These are phyloP conservation scores for Liolophura sinensis DNA, from an alignment of 1,140 invertebrate genomes.

Conservation along the genomic window DNA sequence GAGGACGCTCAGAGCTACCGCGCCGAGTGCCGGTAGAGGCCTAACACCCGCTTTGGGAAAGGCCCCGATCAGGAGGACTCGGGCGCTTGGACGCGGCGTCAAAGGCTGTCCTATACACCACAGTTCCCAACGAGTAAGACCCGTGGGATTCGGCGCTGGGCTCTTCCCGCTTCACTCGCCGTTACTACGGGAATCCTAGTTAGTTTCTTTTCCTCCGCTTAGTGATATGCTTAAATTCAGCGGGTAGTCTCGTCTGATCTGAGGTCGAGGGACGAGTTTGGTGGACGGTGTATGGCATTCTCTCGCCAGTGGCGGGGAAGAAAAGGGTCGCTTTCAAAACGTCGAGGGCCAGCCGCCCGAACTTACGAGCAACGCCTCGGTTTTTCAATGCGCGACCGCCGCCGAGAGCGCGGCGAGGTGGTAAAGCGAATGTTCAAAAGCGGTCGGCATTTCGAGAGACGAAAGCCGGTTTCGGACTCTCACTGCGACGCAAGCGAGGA, in stretches of 20 bases:
- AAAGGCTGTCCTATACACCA: constrained; percentile 66
- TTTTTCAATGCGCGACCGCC: too few relatives aligned
- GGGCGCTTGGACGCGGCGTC: constrained; percentile 46
- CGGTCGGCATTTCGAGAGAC: too few relatives aligned
- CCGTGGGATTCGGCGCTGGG: constrained; percentile 68
- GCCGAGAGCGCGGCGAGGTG: too few relatives aligned
- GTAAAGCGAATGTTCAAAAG: too few relatives aligned
- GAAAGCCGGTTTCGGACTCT: too few relatives aligned
- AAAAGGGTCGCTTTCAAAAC: not conserved
- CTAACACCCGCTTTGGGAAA: constrained; percentile 74
- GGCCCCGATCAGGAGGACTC: constrained; percentile 70
- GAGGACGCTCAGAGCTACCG: constrained; percentile 63
- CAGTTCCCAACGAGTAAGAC: constrained; percentile 64
- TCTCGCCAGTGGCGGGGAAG: not conserved
- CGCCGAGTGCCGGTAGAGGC: constrained; percentile 65
- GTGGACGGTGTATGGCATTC: not conserved
- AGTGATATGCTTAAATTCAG: constrained; percentile 88
- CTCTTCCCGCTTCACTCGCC: constrained; percentile 82
- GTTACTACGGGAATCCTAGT: constrained; percentile 85
- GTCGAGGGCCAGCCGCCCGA: not conserved
- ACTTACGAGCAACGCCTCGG: too few relatives aligned
- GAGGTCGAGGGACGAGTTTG: constrained; percentile 62
- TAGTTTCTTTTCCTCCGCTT: constrained; percentile 92
- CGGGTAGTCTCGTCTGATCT: constrained; percentile 74
- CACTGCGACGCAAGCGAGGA: not conserved